These are phyloP conservation scores for Ecdyonurus torrentis DNA, from an alignment of 2,888 invertebrate genomes.

Conservation along the genomic window DNA sequence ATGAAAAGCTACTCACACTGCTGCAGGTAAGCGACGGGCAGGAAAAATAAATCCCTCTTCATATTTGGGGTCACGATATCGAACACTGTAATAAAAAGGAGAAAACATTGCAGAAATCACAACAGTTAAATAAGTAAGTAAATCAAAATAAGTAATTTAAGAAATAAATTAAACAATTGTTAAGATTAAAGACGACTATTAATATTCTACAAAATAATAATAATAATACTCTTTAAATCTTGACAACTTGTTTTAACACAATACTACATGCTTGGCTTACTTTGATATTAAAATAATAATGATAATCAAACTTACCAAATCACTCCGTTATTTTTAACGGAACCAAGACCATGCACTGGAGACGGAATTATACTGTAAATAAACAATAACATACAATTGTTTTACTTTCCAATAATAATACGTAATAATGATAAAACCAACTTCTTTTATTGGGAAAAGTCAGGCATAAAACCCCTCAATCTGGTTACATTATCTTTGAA, in stretches of 20 bases:
- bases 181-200: too few species aligned
- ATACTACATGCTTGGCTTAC: conserved; percentile 2
- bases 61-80: conserved; percentile 66
- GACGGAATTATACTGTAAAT: conserved; percentile 42
- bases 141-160: conserved; percentile 4
- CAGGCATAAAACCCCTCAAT: too few species aligned
- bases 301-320: conserved; percentile 30
- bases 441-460: too few species aligned
- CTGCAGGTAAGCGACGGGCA: conserved; percentile 40
- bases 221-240: neutral
- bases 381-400: too few species aligned
- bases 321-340: conserved; percentile 29
- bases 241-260: neutral
- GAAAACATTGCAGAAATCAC: too few species aligned
- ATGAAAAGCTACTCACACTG: conserved; percentile 22
- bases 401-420: too few species aligned
- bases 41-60: conserved; percentile 56
- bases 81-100: conserved; percentile 40
- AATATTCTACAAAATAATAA: neutral
- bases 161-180: conserved; percentile 7
- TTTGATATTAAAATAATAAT: too few species aligned
- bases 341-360: conserved; percentile 51
- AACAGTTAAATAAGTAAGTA: neutral
- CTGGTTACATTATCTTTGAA: too few species aligned
- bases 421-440: too few species aligned